These are phyloP conservation scores for Valencia hispanica DNA, from an alignment of 2,797 vertebrate species.

Conservation along the genomic window DNA sequence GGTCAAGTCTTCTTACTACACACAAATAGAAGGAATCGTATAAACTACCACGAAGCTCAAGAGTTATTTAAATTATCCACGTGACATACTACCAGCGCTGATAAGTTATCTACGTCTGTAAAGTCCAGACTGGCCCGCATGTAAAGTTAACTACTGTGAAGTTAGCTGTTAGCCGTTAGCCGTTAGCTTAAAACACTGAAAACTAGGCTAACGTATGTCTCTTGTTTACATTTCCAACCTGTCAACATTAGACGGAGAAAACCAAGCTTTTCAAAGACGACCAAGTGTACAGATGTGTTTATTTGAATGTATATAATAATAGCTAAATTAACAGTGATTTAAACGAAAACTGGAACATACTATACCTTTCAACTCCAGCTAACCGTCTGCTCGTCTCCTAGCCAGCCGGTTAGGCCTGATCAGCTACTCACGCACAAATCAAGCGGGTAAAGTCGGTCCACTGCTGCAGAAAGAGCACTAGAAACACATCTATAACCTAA, in stretches of 20 bases:
- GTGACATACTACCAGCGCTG: too few species aligned
- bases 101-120: constrained; percentile 1
- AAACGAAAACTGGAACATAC: constrained; percentile 13
- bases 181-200: constrained; percentile 42
- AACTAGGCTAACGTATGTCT: constrained; percentile 56
- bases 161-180: constrained; percentile 71
- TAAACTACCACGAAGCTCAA: constrained; percentile 4
- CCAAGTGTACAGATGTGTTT: rapidly evolving
- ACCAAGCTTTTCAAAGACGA: background rate
- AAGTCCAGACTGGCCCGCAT: constrained; percentile 35
- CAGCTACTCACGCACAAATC: constrained; percentile 63
- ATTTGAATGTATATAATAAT: rapidly evolving
- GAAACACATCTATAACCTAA: constrained; percentile 25
- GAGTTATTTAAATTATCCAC: background rate
- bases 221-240: constrained; percentile 58
- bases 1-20: background rate
- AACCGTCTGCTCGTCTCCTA: constrained; percentile 70
- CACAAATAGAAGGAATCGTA: background rate
- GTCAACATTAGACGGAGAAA: background rate
- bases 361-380: constrained; percentile 75
- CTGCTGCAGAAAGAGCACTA: constrained; percentile 45
- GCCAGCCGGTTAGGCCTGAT: constrained; percentile 80
- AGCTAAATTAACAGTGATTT: background rate
- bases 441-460: constrained; percentile 73
- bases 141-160: constrained; percentile 72